Base-by-base conservation (phyloP, 2,797 vertebrate genomes). In the Tragelaphus eurycerus region DNA sequence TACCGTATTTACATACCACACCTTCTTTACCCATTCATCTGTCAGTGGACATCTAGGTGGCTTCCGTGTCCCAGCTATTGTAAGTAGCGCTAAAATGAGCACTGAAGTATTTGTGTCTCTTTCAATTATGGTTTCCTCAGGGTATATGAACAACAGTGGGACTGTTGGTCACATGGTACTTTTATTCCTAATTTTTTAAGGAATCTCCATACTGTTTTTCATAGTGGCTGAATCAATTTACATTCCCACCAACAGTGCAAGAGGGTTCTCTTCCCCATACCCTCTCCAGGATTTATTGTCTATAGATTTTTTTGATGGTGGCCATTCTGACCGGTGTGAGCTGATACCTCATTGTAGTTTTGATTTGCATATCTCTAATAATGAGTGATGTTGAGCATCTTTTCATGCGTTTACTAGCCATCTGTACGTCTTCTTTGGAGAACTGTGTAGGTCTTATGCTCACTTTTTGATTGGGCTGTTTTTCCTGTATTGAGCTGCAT, bases 1-100 rank as follows among this genome's bases (percentile, higher is more conserved):
- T 0, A 0, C 38, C 2, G 71, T 8, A 7, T 43, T 2, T 27
- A 46, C 7, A 23, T 43, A 15, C 71, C 2, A 3, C 23, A 25
- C 3, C 38, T 46, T 74, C 71, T 15, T 15, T 74, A 27, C 38
- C 23, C 23, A 46, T 1, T 74, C 38, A 14, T 15, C 23, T 46
- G 38, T 74, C 71, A 14, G 38, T 43, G 23, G 23, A 15, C 38
- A 46, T 25, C 38, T 8, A 74, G 38, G 71, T 14, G 21, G 71
- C 38, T 15, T 27, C 71, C 23, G 43, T 0, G 38, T 15, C 12
- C 12, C 38, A 74, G 38, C 12, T 25, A 74, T 4, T 74, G 6
- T 74, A 74, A 46, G 38, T 0, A 15, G 71, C 2, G 38, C 71
- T 14, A 8, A 6, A 13, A 31, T 38, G 19, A 23, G 38, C 71